Percentiles rank a stretch among this genome's conserved stretches.
phyloP scores from a whole-genome alignment of 2,888 invertebrate species.

The Odontomyia ornata region DNA sequence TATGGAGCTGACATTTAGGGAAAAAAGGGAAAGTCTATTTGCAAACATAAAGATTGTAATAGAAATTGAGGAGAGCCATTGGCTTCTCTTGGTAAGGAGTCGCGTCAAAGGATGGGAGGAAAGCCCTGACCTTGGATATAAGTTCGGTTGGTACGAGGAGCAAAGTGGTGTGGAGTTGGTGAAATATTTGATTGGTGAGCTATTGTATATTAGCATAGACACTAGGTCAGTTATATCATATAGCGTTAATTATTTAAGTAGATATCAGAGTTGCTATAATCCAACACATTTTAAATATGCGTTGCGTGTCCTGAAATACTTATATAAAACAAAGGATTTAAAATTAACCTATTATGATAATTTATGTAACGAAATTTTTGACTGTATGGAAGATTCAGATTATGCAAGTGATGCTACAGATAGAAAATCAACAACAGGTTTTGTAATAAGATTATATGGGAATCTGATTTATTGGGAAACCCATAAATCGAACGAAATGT shows the following conservation, averaged over 20 bases:
- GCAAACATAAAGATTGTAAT: too few species aligned
- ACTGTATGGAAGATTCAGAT: conserved; percentile 57
- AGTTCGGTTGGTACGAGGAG: too few species aligned
- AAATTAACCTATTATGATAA: conserved; percentile 52
- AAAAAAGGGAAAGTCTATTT: too few species aligned
- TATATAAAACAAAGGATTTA: conserved; percentile 53
- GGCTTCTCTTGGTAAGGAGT: too few species aligned
- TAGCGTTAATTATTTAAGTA: conserved; percentile 58
- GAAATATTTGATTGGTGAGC: conserved; percentile 54
- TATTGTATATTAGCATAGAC: conserved; percentile 56
- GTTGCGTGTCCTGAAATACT: conserved; percentile 55
- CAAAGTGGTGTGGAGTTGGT: too few species aligned
- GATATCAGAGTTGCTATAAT: conserved; percentile 57
- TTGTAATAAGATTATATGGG: conserved; percentile 56
- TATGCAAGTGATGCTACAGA: conserved; percentile 56
- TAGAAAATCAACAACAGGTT: conserved; percentile 54
- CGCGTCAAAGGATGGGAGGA: too few species aligned
- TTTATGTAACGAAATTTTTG: conserved; percentile 33
- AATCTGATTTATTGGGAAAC: conserved; percentile 57
- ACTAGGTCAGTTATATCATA: conserved; percentile 57
- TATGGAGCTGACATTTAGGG: too few species aligned
- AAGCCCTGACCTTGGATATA: too few species aligned
- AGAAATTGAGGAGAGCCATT: too few species aligned
- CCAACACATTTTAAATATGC: conserved; percentile 54
- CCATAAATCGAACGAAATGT: conserved; percentile 55